Evolutionary conservation across 2,113 vertebrate genomes (phyloP), one percentile per base, ranked within the genome.

Genomic region (Anguilla japonica): DNA sequence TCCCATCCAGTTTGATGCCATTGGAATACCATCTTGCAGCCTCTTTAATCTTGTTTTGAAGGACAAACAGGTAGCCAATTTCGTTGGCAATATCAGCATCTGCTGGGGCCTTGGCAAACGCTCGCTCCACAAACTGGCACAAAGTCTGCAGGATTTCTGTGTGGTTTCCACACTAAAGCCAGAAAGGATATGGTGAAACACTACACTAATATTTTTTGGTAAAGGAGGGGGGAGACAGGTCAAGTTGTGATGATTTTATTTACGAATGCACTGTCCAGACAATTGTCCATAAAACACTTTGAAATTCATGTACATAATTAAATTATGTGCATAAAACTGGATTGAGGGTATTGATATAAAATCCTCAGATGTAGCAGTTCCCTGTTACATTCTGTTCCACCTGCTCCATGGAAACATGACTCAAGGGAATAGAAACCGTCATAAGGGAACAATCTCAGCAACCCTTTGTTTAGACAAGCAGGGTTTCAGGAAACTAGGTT

Each of bases 161-260:
- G 89, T 94, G 91, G 50, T 90, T 92, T 81, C 95, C 95, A 87
- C 94, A 96, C 96, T 96, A 87, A 67, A 83, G 82, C 34, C n/a
- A 40, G 18, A 79, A 81, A 60, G 56, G 29, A 87, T 79, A 82
- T 34, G 87, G 85, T 8, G 46, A 86, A 86, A 39, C 53, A 75
- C 16, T 41, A 41, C 29, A 14, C 14, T 60, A 14, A 11, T 53
- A 8, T 3, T 20, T 56, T n/a, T 71, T 16, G 4, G 29, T 83
- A 34, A 57, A 83, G n/a, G 26, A 2, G 29, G 5, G 8, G n/a
- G 26, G 43, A 29, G 43, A 46, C 43, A 46, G 8, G 34, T 34
- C 34, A 34, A 34, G 15, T 63, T 63, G 3, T 18, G 20, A 3
- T 63, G 18, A 63, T 63, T 71, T n/a, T 20, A 71, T n/a, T n/a